Conservation (phyloP, 2,888 invertebrate species). For the Girardia tigrina region DNA sequence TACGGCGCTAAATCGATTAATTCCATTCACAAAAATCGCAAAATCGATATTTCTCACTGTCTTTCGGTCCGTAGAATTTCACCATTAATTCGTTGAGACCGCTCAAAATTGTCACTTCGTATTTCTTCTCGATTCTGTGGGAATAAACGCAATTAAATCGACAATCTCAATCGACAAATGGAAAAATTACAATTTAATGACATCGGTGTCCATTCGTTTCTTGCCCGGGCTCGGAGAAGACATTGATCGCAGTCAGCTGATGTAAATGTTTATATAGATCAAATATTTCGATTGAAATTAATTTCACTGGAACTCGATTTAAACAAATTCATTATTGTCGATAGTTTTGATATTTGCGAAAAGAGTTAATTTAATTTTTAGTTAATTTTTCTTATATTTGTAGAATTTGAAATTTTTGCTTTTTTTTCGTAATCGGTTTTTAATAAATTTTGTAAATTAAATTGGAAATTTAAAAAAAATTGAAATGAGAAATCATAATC, state of each 20-base stretch:
- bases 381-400: too few relatives aligned
- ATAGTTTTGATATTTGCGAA: too few relatives aligned
- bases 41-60: too few relatives aligned
- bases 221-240: constrained; percentile 99
- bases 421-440: too few relatives aligned
- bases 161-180: too few relatives aligned
- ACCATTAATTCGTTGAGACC: constrained; percentile 98
- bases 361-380: too few relatives aligned
- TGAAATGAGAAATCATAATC: too few relatives aligned
- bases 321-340: neutral
- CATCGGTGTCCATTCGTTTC: constrained; percentile 99
- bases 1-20: too few relatives aligned
- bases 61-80: constrained; percentile 93
- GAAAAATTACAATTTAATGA: constrained; percentile 73
- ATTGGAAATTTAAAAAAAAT: too few relatives aligned
- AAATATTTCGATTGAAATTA: neutral
- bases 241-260: constrained; percentile 55
- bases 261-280: neutral
- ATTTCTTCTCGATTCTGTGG: constrained; percentile 88
- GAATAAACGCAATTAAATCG: constrained; percentile 35
- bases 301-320: neutral
- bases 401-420: too few relatives aligned
- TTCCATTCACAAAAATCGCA: too few relatives aligned
- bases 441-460: too few relatives aligned
- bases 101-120: constrained; percentile 92